Evolutionary conservation across 1,140 invertebrate species (phyloP).

Genomic region (Brachionus rotundiformis): DNA sequence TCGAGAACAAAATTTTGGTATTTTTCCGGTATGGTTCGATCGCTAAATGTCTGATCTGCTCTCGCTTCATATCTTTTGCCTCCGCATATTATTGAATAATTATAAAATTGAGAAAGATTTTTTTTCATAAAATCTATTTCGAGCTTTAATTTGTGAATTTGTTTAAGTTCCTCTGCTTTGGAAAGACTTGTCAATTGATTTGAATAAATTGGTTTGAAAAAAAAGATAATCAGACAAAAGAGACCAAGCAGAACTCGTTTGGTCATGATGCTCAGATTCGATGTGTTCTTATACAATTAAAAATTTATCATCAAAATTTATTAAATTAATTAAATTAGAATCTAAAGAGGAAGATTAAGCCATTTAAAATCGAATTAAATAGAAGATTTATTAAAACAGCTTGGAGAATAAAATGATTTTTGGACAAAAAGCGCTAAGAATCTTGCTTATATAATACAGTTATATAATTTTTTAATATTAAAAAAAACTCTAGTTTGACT

Average conservation of each 20-base stretch:
- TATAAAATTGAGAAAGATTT: constrained; percentile 44
- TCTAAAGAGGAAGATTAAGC: neutral
- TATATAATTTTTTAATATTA: neutral
- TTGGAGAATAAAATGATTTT: neutral
- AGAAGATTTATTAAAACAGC: neutral
- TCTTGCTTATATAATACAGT: neutral
- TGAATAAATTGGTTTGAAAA: neutral
- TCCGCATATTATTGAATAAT: constrained; percentile 45
- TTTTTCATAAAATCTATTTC: constrained; percentile 37
- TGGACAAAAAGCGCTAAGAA: neutral
- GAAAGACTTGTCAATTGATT: constrained; percentile 14
- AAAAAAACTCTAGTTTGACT: neutral
- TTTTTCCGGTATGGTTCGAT: constrained; percentile 32
- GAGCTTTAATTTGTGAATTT: constrained; percentile 40
- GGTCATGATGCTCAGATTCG: neutral
- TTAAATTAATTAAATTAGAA: neutral
- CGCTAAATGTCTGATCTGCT: constrained; percentile 25
- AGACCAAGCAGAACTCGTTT: neutral
- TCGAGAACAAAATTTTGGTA: neutral
- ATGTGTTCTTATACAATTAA: constrained; percentile 21
- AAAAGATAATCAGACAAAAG: neutral
- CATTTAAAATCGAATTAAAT: neutral
- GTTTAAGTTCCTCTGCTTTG: constrained; percentile 30
- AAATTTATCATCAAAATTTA: constrained; percentile 8
- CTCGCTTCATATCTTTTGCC: constrained; percentile 32